Evolutionary conservation across 1,140 invertebrate species (phyloP).

Genomic region (Drosophila subobscura): DNA sequence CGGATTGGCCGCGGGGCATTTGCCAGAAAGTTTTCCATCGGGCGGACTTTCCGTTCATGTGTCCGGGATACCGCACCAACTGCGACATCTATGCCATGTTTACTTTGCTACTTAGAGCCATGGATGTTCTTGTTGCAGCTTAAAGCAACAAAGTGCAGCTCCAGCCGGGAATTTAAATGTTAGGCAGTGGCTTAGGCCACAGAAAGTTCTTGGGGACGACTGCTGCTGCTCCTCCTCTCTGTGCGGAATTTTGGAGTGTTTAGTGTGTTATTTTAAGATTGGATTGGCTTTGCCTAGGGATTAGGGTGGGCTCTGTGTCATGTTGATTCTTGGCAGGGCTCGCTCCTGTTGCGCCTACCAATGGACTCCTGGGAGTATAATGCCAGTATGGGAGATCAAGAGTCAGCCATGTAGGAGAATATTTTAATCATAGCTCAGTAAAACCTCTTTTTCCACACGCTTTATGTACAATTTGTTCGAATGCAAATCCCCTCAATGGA

Average conservation of each 20-base stretch:
- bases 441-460: neutral
- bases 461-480: too few relatives aligned
- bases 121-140: conserved; percentile 52
- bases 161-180: conserved; percentile 64
- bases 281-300: conserved; percentile 48
- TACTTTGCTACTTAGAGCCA: conserved; percentile 71
- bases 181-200: conserved; percentile 37
- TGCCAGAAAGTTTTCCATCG: conserved; percentile 57
- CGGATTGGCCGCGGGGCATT: conserved; percentile 56
- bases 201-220: conserved; percentile 5
- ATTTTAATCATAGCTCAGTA: too few relatives aligned
- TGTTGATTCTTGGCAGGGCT: conserved; percentile 35
- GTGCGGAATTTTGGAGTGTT: conserved; percentile 39
- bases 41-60: conserved; percentile 46
- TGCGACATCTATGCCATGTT: conserved; percentile 75
- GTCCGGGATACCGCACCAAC: conserved; percentile 51
- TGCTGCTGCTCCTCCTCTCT: neutral
- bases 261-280: conserved; percentile 70
- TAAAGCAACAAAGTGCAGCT: conserved; percentile 77
- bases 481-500: too few relatives aligned
- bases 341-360: neutral
- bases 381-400: too few relatives aligned
- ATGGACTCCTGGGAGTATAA: too few relatives aligned
- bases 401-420: too few relatives aligned
- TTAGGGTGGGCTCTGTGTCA: conserved; percentile 17